phyloP scores from a whole-genome alignment of 2,888 invertebrate genomes.

The Hanleya hanleyi region DNA sequence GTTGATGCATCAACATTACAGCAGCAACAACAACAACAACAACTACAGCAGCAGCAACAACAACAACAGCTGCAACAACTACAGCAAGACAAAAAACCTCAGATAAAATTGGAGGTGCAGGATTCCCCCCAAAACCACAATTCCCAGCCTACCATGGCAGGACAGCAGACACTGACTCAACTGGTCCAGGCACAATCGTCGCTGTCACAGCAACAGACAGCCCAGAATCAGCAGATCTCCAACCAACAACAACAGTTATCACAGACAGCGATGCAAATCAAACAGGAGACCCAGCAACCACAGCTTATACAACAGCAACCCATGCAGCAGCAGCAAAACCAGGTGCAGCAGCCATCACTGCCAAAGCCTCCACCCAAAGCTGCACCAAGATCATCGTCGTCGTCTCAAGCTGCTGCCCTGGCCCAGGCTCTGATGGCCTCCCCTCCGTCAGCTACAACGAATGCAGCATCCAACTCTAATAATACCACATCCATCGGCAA shows the following conservation, averaged over 20 bases:
- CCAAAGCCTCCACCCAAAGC: not conserved
- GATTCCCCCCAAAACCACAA: not conserved
- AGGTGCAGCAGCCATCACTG: not conserved
- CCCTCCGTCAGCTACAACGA: conserved; percentile 40
- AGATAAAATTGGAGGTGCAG: conserved; percentile 42
- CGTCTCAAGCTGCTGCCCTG: conserved; percentile 33
- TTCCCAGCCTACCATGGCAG: not conserved
- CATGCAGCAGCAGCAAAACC: too few relatives aligned
- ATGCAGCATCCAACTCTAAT: conserved; percentile 25
- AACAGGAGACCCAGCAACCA: conserved; percentile 43
- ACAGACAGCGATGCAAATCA: conserved; percentile 30
- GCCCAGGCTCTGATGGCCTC: conserved; percentile 39
- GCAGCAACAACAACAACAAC: conserved; percentile 69
- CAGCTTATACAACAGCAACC: too few relatives aligned
- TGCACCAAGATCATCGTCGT: not conserved
- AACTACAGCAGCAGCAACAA: conserved; percentile 35
- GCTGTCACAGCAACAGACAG: too few relatives aligned
- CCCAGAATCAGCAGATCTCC: too few relatives aligned
- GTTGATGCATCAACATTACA: conserved; percentile 54
- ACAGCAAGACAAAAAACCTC: conserved; percentile 24
- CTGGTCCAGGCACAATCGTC: not conserved
- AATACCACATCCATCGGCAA: not conserved
- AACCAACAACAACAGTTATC: too few relatives aligned
- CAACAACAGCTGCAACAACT: conserved; percentile 14
- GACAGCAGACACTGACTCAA: not conserved